These are phyloP conservation scores for Plebejus melissa DNA, from an alignment of 2,888 invertebrate species.

Conservation along the genomic window DNA sequence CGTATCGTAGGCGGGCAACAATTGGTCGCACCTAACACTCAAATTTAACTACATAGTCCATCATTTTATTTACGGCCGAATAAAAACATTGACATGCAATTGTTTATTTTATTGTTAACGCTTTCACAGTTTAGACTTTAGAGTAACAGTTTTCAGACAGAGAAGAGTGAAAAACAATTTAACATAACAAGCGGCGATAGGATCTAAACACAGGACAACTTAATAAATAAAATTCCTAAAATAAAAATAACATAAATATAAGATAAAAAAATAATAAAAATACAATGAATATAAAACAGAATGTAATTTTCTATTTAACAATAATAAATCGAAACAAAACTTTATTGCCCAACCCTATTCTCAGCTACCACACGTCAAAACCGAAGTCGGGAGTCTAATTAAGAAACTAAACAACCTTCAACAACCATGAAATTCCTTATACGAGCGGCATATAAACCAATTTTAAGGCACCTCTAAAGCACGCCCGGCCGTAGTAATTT, in stretches of 20 bases:
- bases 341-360: conserved; percentile 45
- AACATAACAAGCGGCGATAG: too few species aligned
- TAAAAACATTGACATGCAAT: conserved; percentile 6
- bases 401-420: conserved; percentile 66
- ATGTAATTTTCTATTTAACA: background rate
- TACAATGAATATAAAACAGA: background rate
- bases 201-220: too few species aligned
- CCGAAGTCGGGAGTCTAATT: conserved; percentile 63
- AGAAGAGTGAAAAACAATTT: background rate
- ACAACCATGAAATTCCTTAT: conserved; percentile 74
- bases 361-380: conserved; percentile 49
- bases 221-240: too few species aligned
- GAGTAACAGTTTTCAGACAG: background rate
- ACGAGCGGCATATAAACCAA: conserved; percentile 63
- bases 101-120: background rate
- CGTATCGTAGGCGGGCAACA: conserved; percentile 16
- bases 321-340: background rate
- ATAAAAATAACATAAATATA: too few species aligned
- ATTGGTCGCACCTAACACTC: conserved; percentile 23
- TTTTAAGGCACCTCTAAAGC: conserved; percentile 62
- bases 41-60: conserved; percentile 13
- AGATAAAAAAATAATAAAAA: background rate
- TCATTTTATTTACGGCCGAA: conserved; percentile 21
- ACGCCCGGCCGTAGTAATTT: conserved; percentile 56
- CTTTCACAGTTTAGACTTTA: background rate